Percentiles rank a stretch among this genome's conserved stretches.
phyloP scores from a whole-genome alignment of 2,113 vertebrate species.

The Burhinus bistriatus region DNA sequence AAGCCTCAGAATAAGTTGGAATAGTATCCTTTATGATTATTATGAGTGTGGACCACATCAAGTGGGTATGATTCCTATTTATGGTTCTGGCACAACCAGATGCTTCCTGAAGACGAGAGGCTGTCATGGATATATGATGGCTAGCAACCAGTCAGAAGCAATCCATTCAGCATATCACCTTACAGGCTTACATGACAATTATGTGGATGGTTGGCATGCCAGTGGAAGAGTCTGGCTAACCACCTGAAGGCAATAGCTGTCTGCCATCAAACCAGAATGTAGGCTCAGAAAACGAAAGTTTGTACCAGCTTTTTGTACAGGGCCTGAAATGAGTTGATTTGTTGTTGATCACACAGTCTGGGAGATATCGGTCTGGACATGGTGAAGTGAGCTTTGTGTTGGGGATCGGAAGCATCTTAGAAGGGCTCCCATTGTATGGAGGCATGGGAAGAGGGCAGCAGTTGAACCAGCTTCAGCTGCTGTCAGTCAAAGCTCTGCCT shows the following conservation, averaged over 20 bases:
- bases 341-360: neutral
- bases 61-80: neutral
- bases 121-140: neutral
- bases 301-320: neutral
- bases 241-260: neutral
- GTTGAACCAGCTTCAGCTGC: neutral
- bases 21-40: neutral
- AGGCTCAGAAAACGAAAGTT: neutral
- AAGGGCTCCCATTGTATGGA: accelerated
- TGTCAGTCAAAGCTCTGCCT: neutral
- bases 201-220: neutral
- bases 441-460: neutral
- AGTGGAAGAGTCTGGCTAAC: neutral
- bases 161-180: neutral
- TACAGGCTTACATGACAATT: neutral
- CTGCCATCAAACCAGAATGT: neutral
- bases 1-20: neutral
- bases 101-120: neutral
- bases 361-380: neutral
- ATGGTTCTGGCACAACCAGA: neutral
- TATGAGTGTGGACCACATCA: neutral
- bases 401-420: neutral
- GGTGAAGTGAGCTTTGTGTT: neutral
- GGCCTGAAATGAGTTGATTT: neutral
- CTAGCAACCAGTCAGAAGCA: neutral